Base-by-base conservation (phyloP, 2,113 vertebrate species). In the Stictonetta naevosa region DNA sequence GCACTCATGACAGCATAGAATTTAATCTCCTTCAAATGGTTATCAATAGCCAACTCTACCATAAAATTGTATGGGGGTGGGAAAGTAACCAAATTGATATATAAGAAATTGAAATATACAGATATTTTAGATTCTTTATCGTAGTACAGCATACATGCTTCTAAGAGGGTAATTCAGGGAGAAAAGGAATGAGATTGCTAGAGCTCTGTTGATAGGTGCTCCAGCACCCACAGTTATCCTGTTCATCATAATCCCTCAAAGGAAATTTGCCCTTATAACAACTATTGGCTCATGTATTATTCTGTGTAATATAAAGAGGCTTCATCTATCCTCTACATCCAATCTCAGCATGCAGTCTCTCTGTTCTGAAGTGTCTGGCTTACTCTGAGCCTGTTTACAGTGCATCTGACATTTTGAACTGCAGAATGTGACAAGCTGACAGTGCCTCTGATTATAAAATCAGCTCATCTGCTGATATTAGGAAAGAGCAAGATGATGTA, bases 261-360 rank as follows among this genome's bases (percentile, higher is more conserved):
- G 76, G 63, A 73, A 83, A 88, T 80, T 91, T 91, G 33, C 23
- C 58, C 46, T 93, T 94, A 55, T 83, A 83, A 94, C 68, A 91
- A 33, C 80, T 73, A 64, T 92, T 62, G 86, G 58, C 62, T 97
- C 55, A 90, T 96, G 85, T 46, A 82, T 96, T 96, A 96, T 97
- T 97, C 88, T 90, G 55, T 89, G 56, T 92, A 72, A 59, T 83
- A 16, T 63, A 62, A 42, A 86, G 68, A 79, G 26, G 31, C 29
- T 74, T 97, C 40, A 74, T 90, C 87, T 84, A 40, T 74, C 85
- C 92, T 87, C 84, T 83, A n/a, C 76, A 86, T 40, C 72, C 2
- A 0, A 77, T 44, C 79, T 92, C 95, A 92, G 77, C 67, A 11
- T 72, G 77, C 34, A 83, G n/a, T 13, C 64, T 94, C 53, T 78